Percentiles rank a stretch among this genome's conserved stretches.
Conservation (phyloP, 1,140 invertebrate genomes). For the Teleogryllus occipitalis region DNA sequence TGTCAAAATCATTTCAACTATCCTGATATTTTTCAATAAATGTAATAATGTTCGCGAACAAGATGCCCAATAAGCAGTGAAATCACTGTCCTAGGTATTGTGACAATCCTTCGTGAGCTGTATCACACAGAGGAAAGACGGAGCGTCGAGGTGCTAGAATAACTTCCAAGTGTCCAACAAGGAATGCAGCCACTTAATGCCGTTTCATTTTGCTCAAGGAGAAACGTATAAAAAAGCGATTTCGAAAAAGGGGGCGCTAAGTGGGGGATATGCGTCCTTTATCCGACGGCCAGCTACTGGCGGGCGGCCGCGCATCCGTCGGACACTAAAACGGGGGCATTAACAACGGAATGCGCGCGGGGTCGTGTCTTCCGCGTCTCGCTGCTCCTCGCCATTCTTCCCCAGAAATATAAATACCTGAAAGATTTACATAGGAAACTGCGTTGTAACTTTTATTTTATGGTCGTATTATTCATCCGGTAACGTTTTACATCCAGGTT, state of each 20-base stretch:
- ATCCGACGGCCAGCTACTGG: background rate
- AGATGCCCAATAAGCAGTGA: no score
- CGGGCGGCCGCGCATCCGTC: background rate
- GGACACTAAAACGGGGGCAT: background rate
- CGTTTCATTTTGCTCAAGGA: background rate
- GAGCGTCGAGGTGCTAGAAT: no score
- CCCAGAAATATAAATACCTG: background rate
- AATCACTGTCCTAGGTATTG: no score
- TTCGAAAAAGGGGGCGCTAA: background rate
- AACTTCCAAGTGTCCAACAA: no score
- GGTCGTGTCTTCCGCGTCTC: background rate
- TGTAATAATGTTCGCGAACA: no score
- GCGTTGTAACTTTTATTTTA: slow-evolving; percentile 1
- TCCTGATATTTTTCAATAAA: no score
- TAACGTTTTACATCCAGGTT: background rate
- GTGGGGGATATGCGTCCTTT: background rate
- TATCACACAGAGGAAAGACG: no score
- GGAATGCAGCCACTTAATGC: no score
- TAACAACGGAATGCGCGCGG: background rate
- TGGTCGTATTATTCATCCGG: slow-evolving; percentile 1
- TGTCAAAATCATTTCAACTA: no score
- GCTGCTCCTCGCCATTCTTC: background rate
- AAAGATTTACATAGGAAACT: slow-evolving; percentile 5
- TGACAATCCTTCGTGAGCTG: no score
- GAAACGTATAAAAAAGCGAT: background rate